A percentile compares a stretch with the other conserved stretches of the same genome.
Evolutionary conservation across 2,888 invertebrate genomes (phyloP).

Genomic region (Listrodromus nycthemerus): DNA sequence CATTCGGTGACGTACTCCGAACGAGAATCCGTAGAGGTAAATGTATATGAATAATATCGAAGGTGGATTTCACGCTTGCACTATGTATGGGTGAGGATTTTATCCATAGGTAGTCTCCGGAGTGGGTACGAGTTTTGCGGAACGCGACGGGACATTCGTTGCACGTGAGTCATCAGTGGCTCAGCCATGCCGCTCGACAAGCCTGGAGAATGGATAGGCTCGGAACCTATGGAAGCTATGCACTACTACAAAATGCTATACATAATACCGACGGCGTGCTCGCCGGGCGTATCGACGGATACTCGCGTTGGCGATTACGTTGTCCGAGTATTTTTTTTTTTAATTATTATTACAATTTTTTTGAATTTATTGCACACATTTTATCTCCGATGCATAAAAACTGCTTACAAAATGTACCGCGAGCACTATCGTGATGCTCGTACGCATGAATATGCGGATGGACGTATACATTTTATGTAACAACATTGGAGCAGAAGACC

Average conservation of each 20-base stretch:
- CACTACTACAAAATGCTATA: slow-evolving; percentile 40
- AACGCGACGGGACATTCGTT: slow-evolving; percentile 51
- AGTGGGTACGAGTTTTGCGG: slow-evolving; percentile 37
- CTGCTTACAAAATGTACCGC: slow-evolving; percentile 47
- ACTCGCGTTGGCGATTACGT: slow-evolving; percentile 36
- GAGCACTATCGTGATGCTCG: slow-evolving; percentile 40
- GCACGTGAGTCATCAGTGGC: slow-evolving; percentile 61
- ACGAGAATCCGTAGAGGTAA: slow-evolving; percentile 22
- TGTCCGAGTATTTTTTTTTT: slow-evolving; percentile 7
- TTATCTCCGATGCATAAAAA: slow-evolving; percentile 5
- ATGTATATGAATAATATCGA: slow-evolving; percentile 45
- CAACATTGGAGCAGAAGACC: background rate
- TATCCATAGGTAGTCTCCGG: slow-evolving; percentile 7
- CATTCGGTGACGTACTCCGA: slow-evolving; percentile 25
- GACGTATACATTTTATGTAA: slow-evolving; percentile 20
- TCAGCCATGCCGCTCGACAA: slow-evolving; percentile 46
- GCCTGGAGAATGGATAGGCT: slow-evolving; percentile 54
- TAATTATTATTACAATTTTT: background rate
- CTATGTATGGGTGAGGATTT: background rate
- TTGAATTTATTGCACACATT: background rate
- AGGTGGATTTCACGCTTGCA: background rate
- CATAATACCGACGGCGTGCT: slow-evolving; percentile 41
- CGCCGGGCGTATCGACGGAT: slow-evolving; percentile 48
- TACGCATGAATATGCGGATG: slow-evolving; percentile 20
- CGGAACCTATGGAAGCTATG: slow-evolving; percentile 22